Evolutionary conservation across 2,797 vertebrate genomes (phyloP).

Genomic region (Protonibea diacanthus): DNA sequence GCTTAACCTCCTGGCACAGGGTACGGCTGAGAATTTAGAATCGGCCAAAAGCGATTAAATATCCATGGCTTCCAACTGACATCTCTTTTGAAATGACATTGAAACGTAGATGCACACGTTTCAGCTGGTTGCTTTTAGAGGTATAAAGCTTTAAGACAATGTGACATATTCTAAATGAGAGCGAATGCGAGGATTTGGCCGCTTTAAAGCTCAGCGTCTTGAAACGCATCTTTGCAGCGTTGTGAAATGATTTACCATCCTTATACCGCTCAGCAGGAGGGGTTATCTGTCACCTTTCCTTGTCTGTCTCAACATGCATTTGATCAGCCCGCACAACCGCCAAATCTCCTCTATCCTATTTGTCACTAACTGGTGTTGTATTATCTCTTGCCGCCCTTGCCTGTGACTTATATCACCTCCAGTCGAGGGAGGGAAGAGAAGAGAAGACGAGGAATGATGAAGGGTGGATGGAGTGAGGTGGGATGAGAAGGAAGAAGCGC

Average conservation of each 20-base stretch:
- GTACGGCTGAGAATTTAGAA: slow-evolving; percentile 45
- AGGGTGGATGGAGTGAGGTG: slow-evolving; percentile 18
- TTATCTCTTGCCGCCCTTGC: slow-evolving; percentile 63
- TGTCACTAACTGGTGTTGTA: slow-evolving; percentile 66
- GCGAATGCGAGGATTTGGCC: background rate
- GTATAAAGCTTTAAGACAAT: slow-evolving; percentile 33
- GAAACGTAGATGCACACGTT: background rate
- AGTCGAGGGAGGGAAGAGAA: slow-evolving; percentile 20
- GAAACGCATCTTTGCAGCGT: slow-evolving; percentile 22
- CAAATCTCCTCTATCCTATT: slow-evolving; percentile 60
- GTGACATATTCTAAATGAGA: background rate
- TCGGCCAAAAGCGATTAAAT: slow-evolving; percentile 62
- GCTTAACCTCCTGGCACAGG: slow-evolving; percentile 59
- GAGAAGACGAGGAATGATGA: slow-evolving; percentile 37
- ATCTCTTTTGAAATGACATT: slow-evolving; percentile 40
- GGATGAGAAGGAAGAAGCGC: slow-evolving; percentile 36
- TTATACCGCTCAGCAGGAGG: slow-evolving; percentile 25
- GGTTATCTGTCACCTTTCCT: slow-evolving; percentile 57
- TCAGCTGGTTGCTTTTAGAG: slow-evolving; percentile 12
- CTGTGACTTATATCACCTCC: slow-evolving; percentile 67
- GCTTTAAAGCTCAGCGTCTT: slow-evolving; percentile 17
- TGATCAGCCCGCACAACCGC: slow-evolving; percentile 43
- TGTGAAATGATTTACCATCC: slow-evolving; percentile 22
- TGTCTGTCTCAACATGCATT: slow-evolving; percentile 49
- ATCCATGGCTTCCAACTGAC: slow-evolving; percentile 35